These are phyloP conservation scores for Xiphophorus maculatus DNA, from an alignment of 2,113 vertebrate species.

Conservation along the genomic window DNA sequence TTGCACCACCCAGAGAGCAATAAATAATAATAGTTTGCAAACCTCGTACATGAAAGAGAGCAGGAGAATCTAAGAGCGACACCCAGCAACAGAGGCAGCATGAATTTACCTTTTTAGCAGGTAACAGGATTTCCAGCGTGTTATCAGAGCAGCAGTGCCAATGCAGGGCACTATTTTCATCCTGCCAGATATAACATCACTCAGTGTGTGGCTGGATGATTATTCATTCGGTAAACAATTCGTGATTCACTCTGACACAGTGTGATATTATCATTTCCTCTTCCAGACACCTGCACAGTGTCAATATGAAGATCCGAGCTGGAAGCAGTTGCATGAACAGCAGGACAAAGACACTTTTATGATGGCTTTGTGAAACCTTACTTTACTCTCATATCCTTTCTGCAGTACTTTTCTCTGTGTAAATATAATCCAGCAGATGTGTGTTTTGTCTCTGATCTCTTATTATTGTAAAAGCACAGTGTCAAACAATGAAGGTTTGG, in stretches of 20 bases:
- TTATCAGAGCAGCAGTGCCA: slow-evolving; percentile 19
- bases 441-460: background rate
- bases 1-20: slow-evolving; percentile 4
- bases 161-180: slow-evolving; percentile 35
- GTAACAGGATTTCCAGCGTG: slow-evolving; percentile 34
- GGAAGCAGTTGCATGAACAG: slow-evolving; percentile 1
- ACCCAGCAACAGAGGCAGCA: background rate
- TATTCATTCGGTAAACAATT: slow-evolving; percentile 58
- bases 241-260: slow-evolving; percentile 37
- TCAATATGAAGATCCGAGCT: slow-evolving; percentile 7
- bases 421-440: background rate
- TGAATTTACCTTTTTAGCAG: slow-evolving; percentile 14
- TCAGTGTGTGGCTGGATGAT: slow-evolving; percentile 29
- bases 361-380: slow-evolving; percentile 1
- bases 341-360: slow-evolving; percentile 1
- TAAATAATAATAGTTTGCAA: slow-evolving; percentile 16
- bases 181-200: slow-evolving; percentile 22
- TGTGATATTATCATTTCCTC: slow-evolving; percentile 40
- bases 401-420: background rate
- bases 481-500: background rate
- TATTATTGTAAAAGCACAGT: background rate
- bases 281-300: slow-evolving; percentile 25
- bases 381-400: slow-evolving; percentile 8
- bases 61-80: slow-evolving; percentile 15
- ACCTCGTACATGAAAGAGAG: slow-evolving; percentile 4